phyloP scores from a whole-genome alignment of 2,797 vertebrate genomes.

The Hemibagrus guttatus region DNA sequence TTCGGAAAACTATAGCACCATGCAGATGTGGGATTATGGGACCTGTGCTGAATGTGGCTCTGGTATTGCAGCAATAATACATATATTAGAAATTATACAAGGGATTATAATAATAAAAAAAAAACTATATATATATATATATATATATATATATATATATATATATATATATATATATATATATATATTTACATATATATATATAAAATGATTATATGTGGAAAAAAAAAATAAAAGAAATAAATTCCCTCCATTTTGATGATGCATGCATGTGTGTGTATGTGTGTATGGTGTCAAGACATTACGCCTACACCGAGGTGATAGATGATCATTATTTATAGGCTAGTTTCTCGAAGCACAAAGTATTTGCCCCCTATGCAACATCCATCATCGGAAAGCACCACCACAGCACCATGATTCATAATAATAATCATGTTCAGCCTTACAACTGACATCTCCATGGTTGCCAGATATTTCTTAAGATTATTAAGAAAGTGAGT shows the following conservation, averaged over 20 bases:
- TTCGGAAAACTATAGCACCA: slow-evolving; percentile 75
- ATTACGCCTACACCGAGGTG: background rate
- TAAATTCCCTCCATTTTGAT: slow-evolving; percentile 30
- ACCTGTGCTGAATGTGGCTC: slow-evolving; percentile 68
- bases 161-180: slow-evolving; percentile 43
- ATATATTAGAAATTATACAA: slow-evolving; percentile 61
- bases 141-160: slow-evolving; percentile 30
- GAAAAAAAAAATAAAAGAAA: slow-evolving; percentile 60
- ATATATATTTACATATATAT: background rate
- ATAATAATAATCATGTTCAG: background rate
- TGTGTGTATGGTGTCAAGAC: background rate
- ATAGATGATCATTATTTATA: background rate
- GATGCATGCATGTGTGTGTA: slow-evolving; percentile 44
- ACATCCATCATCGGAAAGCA: background rate
- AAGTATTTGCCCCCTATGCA: background rate
- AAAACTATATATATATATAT: background rate
- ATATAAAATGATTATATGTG: slow-evolving; percentile 58
- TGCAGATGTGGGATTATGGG: slow-evolving; percentile 67
- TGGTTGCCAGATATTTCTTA: background rate
- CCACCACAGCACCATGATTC: background rate
- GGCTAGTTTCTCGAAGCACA: too few species aligned
- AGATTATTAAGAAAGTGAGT: background rate
- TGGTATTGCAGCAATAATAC: slow-evolving; percentile 80
- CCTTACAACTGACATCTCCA: background rate
- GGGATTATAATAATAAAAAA: slow-evolving; percentile 20